Conservation (phyloP, 1,140 invertebrate genomes). For the Hyphantria cunea region DNA sequence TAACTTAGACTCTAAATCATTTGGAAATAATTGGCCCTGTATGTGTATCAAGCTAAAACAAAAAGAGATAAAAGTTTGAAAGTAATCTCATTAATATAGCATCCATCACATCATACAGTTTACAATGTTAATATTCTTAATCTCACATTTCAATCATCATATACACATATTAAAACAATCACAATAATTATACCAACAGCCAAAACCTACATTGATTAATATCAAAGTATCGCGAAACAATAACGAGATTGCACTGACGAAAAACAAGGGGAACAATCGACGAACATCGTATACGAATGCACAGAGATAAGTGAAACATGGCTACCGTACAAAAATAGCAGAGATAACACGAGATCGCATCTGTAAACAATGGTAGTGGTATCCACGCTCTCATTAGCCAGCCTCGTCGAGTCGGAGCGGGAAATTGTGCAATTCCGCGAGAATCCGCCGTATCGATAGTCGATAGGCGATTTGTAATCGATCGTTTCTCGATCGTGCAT, state of each 20-base stretch:
- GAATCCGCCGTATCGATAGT: slow-evolving; percentile 51
- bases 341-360: slow-evolving; percentile 69
- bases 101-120: too few species aligned
- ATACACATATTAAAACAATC: slow-evolving; percentile 33
- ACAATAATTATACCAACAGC: slow-evolving; percentile 30
- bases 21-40: too few species aligned
- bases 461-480: slow-evolving; percentile 65
- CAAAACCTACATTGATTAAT: slow-evolving; percentile 46
- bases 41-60: too few species aligned
- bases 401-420: slow-evolving; percentile 46
- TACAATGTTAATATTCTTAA: slow-evolving; percentile 16
- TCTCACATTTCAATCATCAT: slow-evolving; percentile 14
- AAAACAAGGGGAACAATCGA: slow-evolving; percentile 68
- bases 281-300: slow-evolving; percentile 51
- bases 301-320: slow-evolving; percentile 71
- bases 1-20: too few species aligned
- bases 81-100: too few species aligned
- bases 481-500: slow-evolving; percentile 42
- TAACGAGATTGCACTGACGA: slow-evolving; percentile 61
- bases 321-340: slow-evolving; percentile 64
- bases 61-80: too few species aligned
- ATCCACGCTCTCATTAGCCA: slow-evolving; percentile 75
- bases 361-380: slow-evolving; percentile 72
- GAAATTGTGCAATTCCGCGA: slow-evolving; percentile 60
- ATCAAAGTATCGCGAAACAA: slow-evolving; percentile 49